A percentile compares a stretch with the other conserved stretches of the same genome.
phyloP scores from a whole-genome alignment of 2,888 invertebrate genomes.

The Leptinotarsa juncta region DNA sequence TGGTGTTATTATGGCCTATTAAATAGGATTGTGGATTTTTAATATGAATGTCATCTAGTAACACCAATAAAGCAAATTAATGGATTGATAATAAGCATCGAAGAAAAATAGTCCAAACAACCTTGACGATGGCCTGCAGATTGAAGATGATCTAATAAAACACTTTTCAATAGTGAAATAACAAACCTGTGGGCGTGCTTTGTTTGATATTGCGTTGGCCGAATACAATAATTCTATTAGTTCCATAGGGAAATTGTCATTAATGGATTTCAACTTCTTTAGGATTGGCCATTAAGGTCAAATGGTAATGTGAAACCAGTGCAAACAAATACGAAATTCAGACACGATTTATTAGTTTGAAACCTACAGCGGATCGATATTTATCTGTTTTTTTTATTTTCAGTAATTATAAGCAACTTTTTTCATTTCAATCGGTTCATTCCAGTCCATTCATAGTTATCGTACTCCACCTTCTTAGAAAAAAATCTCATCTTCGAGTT shows the following conservation, averaged over 20 bases:
- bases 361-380: too few relatives aligned
- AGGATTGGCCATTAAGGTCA: too few relatives aligned
- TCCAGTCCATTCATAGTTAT: too few relatives aligned
- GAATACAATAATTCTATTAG: neutral
- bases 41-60: neutral
- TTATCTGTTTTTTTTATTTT: too few relatives aligned
- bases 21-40: neutral
- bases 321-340: too few relatives aligned
- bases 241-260: neutral
- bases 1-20: neutral
- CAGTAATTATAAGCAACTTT: too few relatives aligned
- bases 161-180: neutral
- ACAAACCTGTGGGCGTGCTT: neutral
- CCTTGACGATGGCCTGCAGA: constrained; percentile 1
- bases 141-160: constrained; percentile 6
- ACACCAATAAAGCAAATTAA: neutral
- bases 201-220: neutral
- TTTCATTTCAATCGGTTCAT: too few relatives aligned
- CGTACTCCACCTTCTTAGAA: too few relatives aligned
- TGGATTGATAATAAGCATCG: neutral
- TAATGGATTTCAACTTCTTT: too few relatives aligned
- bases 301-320: too few relatives aligned
- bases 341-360: too few relatives aligned
- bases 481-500: too few relatives aligned
- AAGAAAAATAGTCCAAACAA: neutral